Evolutionary conservation across 2,113 vertebrate species (phyloP).

Genomic region (Petrocephalus zakoni): DNA sequence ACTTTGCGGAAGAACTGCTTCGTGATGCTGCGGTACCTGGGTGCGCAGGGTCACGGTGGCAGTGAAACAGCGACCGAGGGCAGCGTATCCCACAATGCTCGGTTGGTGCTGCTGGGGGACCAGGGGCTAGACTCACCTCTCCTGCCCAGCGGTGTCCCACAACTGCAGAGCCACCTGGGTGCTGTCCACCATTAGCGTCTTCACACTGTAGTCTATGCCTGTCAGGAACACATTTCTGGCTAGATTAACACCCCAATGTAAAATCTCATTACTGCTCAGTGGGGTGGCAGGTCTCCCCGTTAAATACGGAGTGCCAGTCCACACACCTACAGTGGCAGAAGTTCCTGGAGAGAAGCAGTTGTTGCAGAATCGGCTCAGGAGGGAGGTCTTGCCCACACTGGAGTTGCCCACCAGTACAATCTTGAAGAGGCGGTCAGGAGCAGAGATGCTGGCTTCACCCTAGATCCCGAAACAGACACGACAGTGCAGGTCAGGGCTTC

Average conservation of each 20-base stretch:
- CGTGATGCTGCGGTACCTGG: constrained; percentile 82
- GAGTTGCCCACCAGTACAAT: constrained; percentile 84
- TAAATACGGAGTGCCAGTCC: neutral
- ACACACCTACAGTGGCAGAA: constrained; percentile 84
- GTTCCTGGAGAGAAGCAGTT: constrained; percentile 67
- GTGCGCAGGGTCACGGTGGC: neutral
- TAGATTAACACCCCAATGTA: neutral
- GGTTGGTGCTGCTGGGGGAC: neutral
- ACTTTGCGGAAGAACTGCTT: constrained; percentile 93
- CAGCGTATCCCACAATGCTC: neutral
- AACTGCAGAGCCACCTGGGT: constrained; percentile 76
- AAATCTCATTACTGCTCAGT: neutral
- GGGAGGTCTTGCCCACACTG: constrained; percentile 84
- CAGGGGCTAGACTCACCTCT: constrained; percentile 56
- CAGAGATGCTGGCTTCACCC: constrained; percentile 49
- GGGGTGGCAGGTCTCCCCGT: neutral
- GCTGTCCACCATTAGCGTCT: constrained; percentile 71
- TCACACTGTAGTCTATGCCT: constrained; percentile 89
- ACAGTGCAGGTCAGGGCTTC: neutral
- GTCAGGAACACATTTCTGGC: constrained; percentile 24
- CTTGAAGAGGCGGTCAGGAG: constrained; percentile 80
- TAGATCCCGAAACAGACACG: constrained; percentile 33
- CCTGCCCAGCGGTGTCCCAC: constrained; percentile 92
- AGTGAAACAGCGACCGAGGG: neutral
- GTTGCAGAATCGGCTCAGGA: constrained; percentile 79